Evolutionary conservation across 2,888 invertebrate species (phyloP), one percentile per base, ranked within the genome.

Genomic region (Megaustenia siamemsis): DNA sequence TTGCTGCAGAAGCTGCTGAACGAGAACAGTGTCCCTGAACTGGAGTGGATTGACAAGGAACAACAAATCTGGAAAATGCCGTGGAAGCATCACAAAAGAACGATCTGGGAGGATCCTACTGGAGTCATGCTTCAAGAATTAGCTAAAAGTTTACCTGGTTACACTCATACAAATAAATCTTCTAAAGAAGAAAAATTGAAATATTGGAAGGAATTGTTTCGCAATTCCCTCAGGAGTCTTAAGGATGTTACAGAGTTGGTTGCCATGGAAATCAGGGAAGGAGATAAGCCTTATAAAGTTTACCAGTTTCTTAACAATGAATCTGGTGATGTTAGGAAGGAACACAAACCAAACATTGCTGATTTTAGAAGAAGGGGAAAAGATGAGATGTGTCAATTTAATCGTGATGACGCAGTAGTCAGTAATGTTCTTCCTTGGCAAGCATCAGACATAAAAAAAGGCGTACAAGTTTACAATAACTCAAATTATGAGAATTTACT

Each of bases 261-360:
- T 1, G 73, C 32, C 1, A 24, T 49, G 73, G 28, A 32, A 32
- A 49, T 73, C 32, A 32, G 2, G 8, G 49, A 49, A 0, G 73
- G 73, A 12, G 73, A 73, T 8, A 49, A 28, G 1, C 73, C 73
- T 18, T 49, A 49, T 32, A 73, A 73, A 32, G 73, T 73, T 4
- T 73, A 73, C 21, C 49, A 73, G 73, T 73, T 73, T 32, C 4
- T 73, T 43, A 24, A 49, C 73, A 73, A n/a, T 5, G 73, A 32
- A 24, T 4, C 49, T 32, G 32, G 8, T 18, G 18, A 18, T 28
- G 32, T 18, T 32, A 73, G n/a, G 12, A 6, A 24, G 45, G 28
- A 28, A 12, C 24, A 24, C 21, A n/a, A n/a, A n/a, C n/a, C n/a
- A n/a, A n/a, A n/a, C n/a, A n/a, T n/a, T n/a, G n/a, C n/a, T n/a